Percentiles rank a stretch among this genome's conserved stretches.
phyloP scores from a whole-genome alignment of 2,888 invertebrate species.

The Proisotoma minuta region DNA sequence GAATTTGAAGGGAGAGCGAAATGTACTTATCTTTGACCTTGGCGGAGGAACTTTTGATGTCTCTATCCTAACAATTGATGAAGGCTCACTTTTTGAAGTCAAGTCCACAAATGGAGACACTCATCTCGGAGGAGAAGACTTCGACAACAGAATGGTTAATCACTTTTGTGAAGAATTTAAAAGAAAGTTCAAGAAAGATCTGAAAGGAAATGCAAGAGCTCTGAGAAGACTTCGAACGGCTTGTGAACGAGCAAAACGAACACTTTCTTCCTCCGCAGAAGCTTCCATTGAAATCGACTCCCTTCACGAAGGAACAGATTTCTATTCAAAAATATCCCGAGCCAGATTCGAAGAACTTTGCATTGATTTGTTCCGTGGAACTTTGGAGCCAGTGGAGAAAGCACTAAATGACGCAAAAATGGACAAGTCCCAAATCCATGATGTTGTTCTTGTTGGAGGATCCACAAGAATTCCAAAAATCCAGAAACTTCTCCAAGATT shows the following conservation, averaged over 20 bases:
- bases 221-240: conserved; percentile 63
- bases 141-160: conserved; percentile 68
- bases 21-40: conserved; percentile 58
- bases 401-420: conserved; percentile 85
- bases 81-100: conserved; percentile 70
- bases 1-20: conserved; percentile 54
- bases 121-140: conserved; percentile 64
- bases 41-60: conserved; percentile 62
- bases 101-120: conserved; percentile 63
- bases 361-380: conserved; percentile 67
- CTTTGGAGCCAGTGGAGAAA: conserved; percentile 72
- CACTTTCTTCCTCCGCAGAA: conserved; percentile 70
- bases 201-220: conserved; percentile 62
- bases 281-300: conserved; percentile 72
- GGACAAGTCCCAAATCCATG: conserved; percentile 84
- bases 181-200: conserved; percentile 66
- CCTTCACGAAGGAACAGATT: conserved; percentile 63
- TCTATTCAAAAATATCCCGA: conserved; percentile 64
- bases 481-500: conserved; percentile 85
- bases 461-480: conserved; percentile 98
- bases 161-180: conserved; percentile 73
- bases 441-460: conserved; percentile 89
- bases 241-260: conserved; percentile 71
- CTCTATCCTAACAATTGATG: conserved; percentile 55
- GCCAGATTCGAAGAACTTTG: conserved; percentile 73